A percentile compares a stretch with the other conserved stretches of the same genome.
phyloP scores from a whole-genome alignment of 2,797 vertebrate species.

The Sebastes flavidus region DNA sequence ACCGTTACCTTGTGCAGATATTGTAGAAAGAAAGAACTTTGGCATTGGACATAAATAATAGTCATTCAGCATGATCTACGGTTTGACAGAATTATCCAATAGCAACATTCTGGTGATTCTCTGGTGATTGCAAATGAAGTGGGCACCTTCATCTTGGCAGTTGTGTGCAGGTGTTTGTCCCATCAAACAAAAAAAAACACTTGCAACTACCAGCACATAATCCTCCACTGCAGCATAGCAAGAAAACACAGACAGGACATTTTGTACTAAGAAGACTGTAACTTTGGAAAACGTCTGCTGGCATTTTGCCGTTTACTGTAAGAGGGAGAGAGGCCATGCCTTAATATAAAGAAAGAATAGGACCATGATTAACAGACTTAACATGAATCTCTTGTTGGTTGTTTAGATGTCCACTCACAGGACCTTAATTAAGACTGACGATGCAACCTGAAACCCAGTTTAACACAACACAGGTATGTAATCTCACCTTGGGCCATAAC shows the following conservation, averaged over 20 bases:
- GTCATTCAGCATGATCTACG: fast-evolving
- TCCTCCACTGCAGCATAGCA: background rate
- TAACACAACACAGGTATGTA: background rate
- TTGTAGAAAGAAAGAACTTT: no score
- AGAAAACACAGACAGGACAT: background rate
- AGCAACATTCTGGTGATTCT: no score
- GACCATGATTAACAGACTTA: background rate
- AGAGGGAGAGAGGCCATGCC: background rate
- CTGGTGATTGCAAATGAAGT: no score
- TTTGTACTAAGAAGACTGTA: background rate
- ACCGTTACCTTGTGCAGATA: no score
- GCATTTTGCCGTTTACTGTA: background rate
- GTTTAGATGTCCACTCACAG: background rate
- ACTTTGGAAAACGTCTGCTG: background rate
- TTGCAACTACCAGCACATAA: background rate
- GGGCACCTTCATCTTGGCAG: no score
- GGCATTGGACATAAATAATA: no score
- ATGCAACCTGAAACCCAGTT: background rate
- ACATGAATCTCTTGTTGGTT: background rate
- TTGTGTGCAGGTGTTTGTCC: no score
- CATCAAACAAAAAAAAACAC: background rate
- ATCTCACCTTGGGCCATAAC: background rate
- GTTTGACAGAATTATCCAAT: fast-evolving
- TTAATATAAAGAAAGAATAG: background rate
- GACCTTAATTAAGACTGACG: background rate